Evolutionary conservation across 2,113 vertebrate species (phyloP), one percentile per base, ranked within the genome.

Genomic region (Perca fluviatilis): DNA sequence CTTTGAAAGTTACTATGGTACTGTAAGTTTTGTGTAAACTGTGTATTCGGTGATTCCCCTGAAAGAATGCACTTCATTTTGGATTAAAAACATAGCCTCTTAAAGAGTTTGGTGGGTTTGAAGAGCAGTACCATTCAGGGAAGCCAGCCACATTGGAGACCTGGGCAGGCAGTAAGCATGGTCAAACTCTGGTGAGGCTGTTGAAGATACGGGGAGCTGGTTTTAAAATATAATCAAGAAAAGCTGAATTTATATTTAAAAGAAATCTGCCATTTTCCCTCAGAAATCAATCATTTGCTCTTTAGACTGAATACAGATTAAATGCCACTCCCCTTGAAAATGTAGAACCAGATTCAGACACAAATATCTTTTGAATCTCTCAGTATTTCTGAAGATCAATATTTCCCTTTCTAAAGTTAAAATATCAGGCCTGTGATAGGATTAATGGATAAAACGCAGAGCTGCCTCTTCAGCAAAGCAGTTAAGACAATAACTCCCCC

Each of bases 161-260:
- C 94, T 92, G 88, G 92, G 90, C 91, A 93, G 90, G 94, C 93
- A 96, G 95, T 95, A 96, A 95, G 94, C 93, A 93, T 96, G 95
- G 93, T 96, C 95, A 95, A 94, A 93, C 86, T 91, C 90, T 91
- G 92, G 76, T 90, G 86, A 89, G 89, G 94, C 95, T 96, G 95
- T 95, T 90, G 94, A 89, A 95, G 90, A 96, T 94, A 96, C 60
- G 89, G 90, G 93, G 92, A 93, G 93, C 87, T 83, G 84, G 91
- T 94, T 95, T 95, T 92, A 94, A 92, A 89, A 93, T 86, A 92
- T 71, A 74, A 75, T 87, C 83, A 92, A 88, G 62, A 56, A 88
- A 79, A 86, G 78, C n/a, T 80, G 75, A 88, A 88, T 82, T 61
- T 82, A 74, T 67, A 56, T 40, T 25, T 50, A 50, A 63, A 72